A percentile compares a stretch with the other conserved stretches of the same genome.
These are phyloP conservation scores for Cheilosia urbana DNA, from an alignment of 2,888 invertebrate genomes.

Conservation along the genomic window DNA sequence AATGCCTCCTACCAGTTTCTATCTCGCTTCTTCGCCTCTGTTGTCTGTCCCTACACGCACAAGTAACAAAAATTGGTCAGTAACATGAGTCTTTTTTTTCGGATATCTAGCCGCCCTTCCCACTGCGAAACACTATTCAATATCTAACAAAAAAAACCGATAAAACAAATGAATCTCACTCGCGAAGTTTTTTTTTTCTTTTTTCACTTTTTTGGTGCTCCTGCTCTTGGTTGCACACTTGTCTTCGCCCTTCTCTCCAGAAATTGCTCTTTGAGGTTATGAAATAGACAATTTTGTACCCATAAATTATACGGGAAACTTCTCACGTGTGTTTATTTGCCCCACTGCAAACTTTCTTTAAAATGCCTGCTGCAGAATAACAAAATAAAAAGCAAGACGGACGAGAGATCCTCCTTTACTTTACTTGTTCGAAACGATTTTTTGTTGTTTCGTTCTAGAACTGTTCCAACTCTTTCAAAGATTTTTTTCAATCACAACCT, in stretches of 20 bases:
- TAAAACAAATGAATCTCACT: slow-evolving; percentile 30
- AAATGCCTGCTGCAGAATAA: slow-evolving; percentile 22
- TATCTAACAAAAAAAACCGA: slow-evolving; percentile 20
- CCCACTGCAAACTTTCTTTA: slow-evolving; percentile 5
- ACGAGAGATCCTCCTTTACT: slow-evolving; percentile 45
- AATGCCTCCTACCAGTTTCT: slow-evolving; percentile 19
- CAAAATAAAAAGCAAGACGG: slow-evolving; percentile 46
- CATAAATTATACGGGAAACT: slow-evolving; percentile 4
- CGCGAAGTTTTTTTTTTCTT: slow-evolving; percentile 12
- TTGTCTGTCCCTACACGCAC: slow-evolving; percentile 34
- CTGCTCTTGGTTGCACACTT: slow-evolving; percentile 35
- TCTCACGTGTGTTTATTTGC: slow-evolving; percentile 3
- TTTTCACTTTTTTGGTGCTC: slow-evolving; percentile 23
- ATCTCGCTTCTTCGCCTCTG: slow-evolving; percentile 27
- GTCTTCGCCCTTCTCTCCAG: slow-evolving; percentile 41
- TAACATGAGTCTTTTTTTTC: slow-evolving; percentile 16
- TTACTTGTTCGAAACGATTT: slow-evolving; percentile 32
- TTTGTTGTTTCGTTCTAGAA: slow-evolving; percentile 46
- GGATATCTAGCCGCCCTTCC: slow-evolving; percentile 2
- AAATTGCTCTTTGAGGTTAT: slow-evolving; percentile 61
- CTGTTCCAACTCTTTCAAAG: slow-evolving; percentile 53
- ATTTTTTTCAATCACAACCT: slow-evolving; percentile 6
- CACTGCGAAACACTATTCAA: slow-evolving; percentile 5
- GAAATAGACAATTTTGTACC: slow-evolving; percentile 27
- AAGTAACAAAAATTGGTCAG: slow-evolving; percentile 25